These are phyloP conservation scores for Onychomys torridus DNA, from an alignment of 2,797 vertebrate species.

Conservation along the genomic window DNA sequence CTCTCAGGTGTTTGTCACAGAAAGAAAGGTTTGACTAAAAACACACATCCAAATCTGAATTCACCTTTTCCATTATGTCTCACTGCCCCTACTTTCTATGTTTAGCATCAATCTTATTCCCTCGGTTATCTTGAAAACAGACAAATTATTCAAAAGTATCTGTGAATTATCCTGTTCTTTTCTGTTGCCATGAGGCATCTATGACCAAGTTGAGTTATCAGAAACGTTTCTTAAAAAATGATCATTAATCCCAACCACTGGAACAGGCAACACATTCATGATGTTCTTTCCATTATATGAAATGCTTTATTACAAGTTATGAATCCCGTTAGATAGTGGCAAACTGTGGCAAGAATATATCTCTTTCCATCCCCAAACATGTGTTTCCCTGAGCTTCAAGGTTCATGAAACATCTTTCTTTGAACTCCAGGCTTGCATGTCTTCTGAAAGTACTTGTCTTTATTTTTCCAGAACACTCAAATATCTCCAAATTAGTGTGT, in stretches of 20 bases:
- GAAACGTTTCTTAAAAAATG: neutral
- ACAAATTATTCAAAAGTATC: neutral
- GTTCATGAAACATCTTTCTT: neutral
- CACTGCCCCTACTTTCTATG: neutral
- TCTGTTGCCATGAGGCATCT: neutral
- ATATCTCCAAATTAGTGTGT: neutral
- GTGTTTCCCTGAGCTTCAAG: neutral
- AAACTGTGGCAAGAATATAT: neutral
- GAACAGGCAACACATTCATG: neutral
- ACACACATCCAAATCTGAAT: neutral
- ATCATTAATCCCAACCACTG: accelerated
- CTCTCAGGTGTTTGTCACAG: neutral
- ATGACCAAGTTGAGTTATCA: neutral
- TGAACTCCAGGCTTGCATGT: neutral
- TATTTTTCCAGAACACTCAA: neutral
- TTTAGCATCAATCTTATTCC: neutral
- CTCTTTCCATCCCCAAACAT: neutral
- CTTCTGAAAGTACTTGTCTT: neutral
- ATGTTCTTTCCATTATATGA: neutral
- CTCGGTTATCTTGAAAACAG: neutral
- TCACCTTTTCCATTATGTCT: neutral
- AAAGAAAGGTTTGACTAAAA: neutral
- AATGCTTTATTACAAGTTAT: neutral
- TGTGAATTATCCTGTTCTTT: neutral
- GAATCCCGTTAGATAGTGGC: neutral